phyloP scores from a whole-genome alignment of 2,113 vertebrate genomes.

The Cebidichthys violaceus region DNA sequence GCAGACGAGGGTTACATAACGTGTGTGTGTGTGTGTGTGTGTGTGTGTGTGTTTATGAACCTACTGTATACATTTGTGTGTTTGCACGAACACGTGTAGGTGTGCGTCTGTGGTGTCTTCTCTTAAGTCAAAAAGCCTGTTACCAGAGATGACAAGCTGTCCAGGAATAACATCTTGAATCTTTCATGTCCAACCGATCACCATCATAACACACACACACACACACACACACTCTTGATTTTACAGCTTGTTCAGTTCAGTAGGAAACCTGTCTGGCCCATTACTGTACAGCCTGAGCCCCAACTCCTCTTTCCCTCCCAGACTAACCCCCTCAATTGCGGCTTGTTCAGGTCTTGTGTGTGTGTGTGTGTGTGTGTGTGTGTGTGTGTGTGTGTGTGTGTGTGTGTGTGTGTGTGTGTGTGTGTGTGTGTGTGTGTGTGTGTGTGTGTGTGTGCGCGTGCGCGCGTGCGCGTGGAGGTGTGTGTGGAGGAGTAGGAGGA shows the following conservation, averaged over 20 bases:
- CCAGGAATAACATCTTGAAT: slow-evolving; percentile 68
- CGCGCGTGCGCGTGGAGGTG: no score
- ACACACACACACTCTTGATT: slow-evolving; percentile 47
- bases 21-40: slow-evolving; percentile 13
- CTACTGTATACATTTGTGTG: slow-evolving; percentile 28
- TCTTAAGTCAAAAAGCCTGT: slow-evolving; percentile 39
- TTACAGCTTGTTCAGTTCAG: slow-evolving; percentile 55
- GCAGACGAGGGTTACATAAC: slow-evolving; percentile 68
- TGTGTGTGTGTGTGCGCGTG: no score
- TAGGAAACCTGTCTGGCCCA: slow-evolving; percentile 58
- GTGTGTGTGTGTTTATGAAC: neutral
- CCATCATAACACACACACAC: slow-evolving; percentile 34
- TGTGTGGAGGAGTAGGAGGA: slow-evolving; percentile 21
- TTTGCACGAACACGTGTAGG: neutral
- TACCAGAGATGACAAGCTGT: slow-evolving; percentile 50
- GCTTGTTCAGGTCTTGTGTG: slow-evolving; percentile 66
- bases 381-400: neutral
- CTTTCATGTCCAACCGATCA: slow-evolving; percentile 56
- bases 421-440: no score
- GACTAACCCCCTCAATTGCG: slow-evolving; percentile 70
- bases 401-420: no score
- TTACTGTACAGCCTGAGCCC: slow-evolving; percentile 63
- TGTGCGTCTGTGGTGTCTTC: slow-evolving; percentile 42
- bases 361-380: slow-evolving; percentile 13
- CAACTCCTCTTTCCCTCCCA: slow-evolving; percentile 43